phyloP scores from a whole-genome alignment of 2,797 vertebrate genomes.

The Pelodytes ibericus region DNA sequence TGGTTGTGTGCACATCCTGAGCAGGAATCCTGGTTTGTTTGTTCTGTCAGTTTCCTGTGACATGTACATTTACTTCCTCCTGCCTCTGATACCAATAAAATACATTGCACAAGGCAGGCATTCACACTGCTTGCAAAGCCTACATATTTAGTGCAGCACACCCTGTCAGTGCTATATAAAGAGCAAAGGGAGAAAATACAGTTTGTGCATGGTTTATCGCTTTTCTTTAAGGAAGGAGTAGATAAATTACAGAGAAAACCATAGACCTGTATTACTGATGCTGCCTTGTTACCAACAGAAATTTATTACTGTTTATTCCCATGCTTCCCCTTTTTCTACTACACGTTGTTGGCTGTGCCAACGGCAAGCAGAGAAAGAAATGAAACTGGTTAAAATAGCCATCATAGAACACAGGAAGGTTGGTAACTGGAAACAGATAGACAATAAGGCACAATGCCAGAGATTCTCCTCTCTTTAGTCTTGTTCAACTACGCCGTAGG shows the following conservation, averaged over 20 bases:
- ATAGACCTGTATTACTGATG: neutral
- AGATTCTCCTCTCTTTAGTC: neutral
- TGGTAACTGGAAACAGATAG: no score
- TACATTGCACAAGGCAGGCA: constrained; percentile 23
- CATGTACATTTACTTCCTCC: constrained; percentile 35
- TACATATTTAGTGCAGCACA: constrained; percentile 10
- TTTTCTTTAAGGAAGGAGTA: neutral
- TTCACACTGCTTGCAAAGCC: constrained; percentile 5
- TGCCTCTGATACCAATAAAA: constrained; percentile 29
- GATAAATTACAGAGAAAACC: neutral
- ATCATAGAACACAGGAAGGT: neutral
- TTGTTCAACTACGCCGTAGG: neutral
- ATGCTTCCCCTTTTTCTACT: neutral
- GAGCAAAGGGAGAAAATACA: constrained; percentile 13
- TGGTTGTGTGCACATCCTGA: neutral
- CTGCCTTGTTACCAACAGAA: neutral
- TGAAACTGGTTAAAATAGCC: neutral
- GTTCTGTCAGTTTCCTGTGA: constrained; percentile 28
- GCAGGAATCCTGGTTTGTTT: constrained; percentile 26
- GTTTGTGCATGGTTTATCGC: constrained; percentile 20
- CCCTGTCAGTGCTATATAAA: constrained; percentile 22
- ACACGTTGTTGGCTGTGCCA: neutral
- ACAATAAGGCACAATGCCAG: neutral
- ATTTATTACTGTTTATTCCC: neutral
- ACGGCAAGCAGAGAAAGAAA: neutral